Conservation (phyloP, 1,140 invertebrate species). For the Lepidurus arcticus region DNA sequence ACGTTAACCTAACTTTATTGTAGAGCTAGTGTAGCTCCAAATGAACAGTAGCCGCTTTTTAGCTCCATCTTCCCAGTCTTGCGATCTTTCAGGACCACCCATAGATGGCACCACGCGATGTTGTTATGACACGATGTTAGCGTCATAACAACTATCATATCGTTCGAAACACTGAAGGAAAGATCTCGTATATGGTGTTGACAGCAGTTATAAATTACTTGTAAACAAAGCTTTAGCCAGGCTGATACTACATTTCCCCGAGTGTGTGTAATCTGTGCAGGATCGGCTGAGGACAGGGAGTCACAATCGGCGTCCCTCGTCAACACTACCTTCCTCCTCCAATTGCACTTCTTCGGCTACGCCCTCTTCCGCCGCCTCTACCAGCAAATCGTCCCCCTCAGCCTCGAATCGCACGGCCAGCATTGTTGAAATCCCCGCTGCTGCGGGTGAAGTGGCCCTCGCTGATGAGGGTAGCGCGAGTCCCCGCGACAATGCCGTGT, state of each 20-base stretch:
- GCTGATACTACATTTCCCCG: background rate
- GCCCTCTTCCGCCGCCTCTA: conserved; percentile 7
- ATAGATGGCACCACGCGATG: too few relatives aligned
- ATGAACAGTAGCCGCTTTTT: too few relatives aligned
- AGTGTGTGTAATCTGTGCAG: background rate
- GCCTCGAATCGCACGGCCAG: conserved; percentile 7
- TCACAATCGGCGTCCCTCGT: background rate
- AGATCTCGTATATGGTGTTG: too few relatives aligned
- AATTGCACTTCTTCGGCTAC: background rate
- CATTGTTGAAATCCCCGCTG: conserved; percentile 1
- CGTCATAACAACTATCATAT: too few relatives aligned
- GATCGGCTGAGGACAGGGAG: background rate
- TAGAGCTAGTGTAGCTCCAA: too few relatives aligned
- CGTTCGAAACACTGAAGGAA: too few relatives aligned
- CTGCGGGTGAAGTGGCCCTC: background rate
- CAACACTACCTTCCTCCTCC: conserved; percentile 5
- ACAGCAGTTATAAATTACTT: too few relatives aligned
- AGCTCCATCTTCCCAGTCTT: too few relatives aligned
- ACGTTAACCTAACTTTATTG: too few relatives aligned
- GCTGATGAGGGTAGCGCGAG: background rate
- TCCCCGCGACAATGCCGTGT: conserved; percentile 12
- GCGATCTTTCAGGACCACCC: too few relatives aligned
- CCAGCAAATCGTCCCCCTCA: background rate
- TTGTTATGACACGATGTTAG: too few relatives aligned
- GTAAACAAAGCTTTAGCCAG: background rate